Evolutionary conservation across 2,888 invertebrate species (phyloP).

Genomic region (Leptogaster cylindrica): DNA sequence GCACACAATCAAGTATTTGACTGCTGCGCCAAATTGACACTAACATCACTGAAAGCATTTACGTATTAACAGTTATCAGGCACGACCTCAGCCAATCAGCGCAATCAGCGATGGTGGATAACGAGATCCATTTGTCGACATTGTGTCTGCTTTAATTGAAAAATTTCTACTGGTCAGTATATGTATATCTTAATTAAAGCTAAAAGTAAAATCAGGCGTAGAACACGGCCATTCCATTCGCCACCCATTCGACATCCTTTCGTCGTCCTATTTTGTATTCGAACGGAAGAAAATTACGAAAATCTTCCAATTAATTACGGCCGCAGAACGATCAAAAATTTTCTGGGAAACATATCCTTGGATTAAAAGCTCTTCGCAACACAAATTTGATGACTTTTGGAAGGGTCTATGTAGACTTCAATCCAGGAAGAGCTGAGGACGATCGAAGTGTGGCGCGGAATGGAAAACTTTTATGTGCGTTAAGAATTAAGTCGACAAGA

Average conservation of each 20-base stretch:
- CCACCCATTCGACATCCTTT: too few relatives aligned
- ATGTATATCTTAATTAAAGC: slow-evolving; percentile 42
- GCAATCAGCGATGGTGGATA: too few relatives aligned
- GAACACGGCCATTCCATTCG: too few relatives aligned
- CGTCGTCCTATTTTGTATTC: too few relatives aligned
- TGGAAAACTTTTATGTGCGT: slow-evolving; percentile 41
- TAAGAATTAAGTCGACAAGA: slow-evolving; percentile 40
- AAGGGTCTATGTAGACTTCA: slow-evolving; percentile 31
- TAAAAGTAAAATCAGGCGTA: slow-evolving; percentile 23
- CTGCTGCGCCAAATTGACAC: slow-evolving; percentile 12
- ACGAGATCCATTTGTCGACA: slow-evolving; percentile 17
- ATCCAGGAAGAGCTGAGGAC: too few relatives aligned
- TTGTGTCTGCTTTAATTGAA: slow-evolving; percentile 36
- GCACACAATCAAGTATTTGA: not conserved
- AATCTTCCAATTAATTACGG: slow-evolving; percentile 45
- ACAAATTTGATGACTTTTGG: slow-evolving; percentile 40
- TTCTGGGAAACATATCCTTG: slow-evolving; percentile 44
- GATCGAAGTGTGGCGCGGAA: not conserved
- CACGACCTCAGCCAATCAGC: too few relatives aligned
- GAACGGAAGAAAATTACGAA: too few relatives aligned
- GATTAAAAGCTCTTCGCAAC: slow-evolving; percentile 45
- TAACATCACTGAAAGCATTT: slow-evolving; percentile 3
- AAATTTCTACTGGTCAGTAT: slow-evolving; percentile 36
- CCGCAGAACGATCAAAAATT: slow-evolving; percentile 45
- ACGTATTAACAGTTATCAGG: not conserved